Evolutionary conservation across 2,113 vertebrate species (phyloP).

Genomic region (Lonchura striata): DNA sequence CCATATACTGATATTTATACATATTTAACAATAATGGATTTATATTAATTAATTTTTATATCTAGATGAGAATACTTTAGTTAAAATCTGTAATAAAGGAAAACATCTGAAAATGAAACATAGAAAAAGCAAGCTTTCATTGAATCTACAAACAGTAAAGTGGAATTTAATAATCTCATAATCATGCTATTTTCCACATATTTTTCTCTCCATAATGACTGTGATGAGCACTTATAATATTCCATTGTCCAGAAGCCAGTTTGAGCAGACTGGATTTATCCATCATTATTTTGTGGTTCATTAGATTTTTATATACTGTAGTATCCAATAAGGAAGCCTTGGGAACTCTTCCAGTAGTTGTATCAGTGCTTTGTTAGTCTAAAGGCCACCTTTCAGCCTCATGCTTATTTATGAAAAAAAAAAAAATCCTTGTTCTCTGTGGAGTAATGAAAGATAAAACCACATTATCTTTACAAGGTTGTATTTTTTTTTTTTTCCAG

Average conservation of each 20-base stretch:
- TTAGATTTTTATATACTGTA: constrained; percentile 48
- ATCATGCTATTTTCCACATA: background rate
- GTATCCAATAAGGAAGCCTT: constrained; percentile 33
- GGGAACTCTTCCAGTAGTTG: constrained; percentile 48
- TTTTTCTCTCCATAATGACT: background rate
- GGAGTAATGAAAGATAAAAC: constrained; percentile 24
- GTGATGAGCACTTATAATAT: background rate
- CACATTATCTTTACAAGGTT: background rate
- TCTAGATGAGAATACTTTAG: background rate
- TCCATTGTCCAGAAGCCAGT: background rate
- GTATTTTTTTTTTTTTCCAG: background rate
- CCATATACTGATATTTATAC: background rate
- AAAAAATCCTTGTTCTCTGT: background rate
- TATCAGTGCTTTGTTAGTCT: constrained; percentile 50
- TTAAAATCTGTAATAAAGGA: background rate
- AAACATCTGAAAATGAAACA: background rate
- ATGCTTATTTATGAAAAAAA: background rate
- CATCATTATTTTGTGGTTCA: constrained; percentile 48
- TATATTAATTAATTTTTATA: background rate
- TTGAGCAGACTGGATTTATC: constrained; percentile 53
- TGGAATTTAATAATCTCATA: background rate
- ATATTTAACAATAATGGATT: background rate
- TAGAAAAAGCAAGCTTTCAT: background rate
- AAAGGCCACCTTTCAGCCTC: constrained; percentile 39
- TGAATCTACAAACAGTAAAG: background rate